Percentiles rank a stretch among this genome's conserved stretches.
Conservation (phyloP, 92 coral and sea anemone species). For the Anthopleura xanthogrammica region DNA sequence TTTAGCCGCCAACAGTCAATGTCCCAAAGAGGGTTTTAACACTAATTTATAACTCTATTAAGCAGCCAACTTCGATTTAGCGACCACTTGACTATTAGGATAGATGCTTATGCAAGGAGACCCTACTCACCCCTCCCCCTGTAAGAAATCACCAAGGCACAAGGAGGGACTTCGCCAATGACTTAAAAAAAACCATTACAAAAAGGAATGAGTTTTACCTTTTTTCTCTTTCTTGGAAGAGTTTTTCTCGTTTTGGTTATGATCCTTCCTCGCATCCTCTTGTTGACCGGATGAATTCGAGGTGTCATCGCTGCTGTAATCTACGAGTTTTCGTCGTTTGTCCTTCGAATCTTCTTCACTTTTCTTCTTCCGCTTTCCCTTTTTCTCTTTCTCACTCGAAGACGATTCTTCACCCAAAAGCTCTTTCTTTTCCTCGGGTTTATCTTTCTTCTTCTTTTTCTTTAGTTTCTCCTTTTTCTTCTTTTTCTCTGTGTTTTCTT, state of each 20-base stretch:
- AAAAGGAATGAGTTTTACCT: neutral
- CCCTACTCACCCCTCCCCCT: too few relatives aligned
- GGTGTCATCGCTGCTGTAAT: constrained; percentile 62
- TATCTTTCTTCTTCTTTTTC: constrained; percentile 33
- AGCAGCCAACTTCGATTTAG: too few relatives aligned
- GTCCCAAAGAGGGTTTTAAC: too few relatives aligned
- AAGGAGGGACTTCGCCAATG: too few relatives aligned
- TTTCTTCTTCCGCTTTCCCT: constrained; percentile 47
- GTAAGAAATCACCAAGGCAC: too few relatives aligned
- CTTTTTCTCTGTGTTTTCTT: constrained; percentile 38
- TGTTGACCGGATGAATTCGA: constrained; percentile 23
- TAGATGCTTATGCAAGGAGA: too few relatives aligned
- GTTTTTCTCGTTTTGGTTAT: constrained; percentile 17
- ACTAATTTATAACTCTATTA: too few relatives aligned
- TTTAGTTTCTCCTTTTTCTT: constrained; percentile 38
- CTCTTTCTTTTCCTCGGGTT: constrained; percentile 34
- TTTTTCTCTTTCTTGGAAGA: constrained; percentile 24
- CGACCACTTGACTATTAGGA: neutral
- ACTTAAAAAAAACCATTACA: too few relatives aligned
- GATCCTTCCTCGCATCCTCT: neutral
- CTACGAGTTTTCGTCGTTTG: constrained; percentile 57
- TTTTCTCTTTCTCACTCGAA: constrained; percentile 38
- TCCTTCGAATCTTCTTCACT: constrained; percentile 24
- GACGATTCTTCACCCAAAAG: constrained; percentile 29
- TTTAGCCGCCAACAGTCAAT: too few relatives aligned